Conservation (phyloP, 2,113 vertebrate species). For the Setophaga coronata region DNA sequence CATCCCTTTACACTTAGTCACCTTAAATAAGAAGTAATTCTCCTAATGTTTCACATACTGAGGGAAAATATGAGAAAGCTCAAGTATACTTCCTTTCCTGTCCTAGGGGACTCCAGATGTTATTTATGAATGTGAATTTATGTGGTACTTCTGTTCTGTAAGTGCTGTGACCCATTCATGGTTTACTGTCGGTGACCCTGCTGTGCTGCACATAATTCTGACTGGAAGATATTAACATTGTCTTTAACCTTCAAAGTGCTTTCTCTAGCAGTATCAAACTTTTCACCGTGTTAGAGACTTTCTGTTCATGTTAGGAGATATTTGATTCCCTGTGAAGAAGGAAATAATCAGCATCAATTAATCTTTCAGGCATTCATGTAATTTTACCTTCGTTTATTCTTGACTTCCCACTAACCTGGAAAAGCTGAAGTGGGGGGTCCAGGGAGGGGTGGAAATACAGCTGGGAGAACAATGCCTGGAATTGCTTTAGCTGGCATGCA, state of each 20-base stretch:
- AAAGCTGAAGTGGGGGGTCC: neutral
- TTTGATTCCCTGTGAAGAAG: neutral
- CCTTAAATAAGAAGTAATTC: neutral
- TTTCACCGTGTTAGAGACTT: neutral
- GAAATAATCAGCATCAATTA: neutral
- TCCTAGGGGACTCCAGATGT: neutral
- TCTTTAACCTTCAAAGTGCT: neutral
- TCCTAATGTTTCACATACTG: neutral
- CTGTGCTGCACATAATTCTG: neutral
- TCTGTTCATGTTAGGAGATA: neutral
- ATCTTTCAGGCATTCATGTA: neutral
- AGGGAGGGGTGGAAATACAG: neutral
- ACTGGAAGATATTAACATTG: neutral
- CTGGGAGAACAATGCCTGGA: slow-evolving; percentile 13
- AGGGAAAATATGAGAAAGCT: neutral
- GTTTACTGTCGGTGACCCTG: neutral
- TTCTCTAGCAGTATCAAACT: neutral
- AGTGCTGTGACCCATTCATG: neutral
- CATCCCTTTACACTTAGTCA: neutral
- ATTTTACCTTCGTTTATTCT: neutral
- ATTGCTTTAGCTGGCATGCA: slow-evolving; percentile 17
- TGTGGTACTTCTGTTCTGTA: neutral
- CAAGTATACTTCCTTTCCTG: neutral
- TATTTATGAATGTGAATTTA: neutral
- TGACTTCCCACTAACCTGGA: slow-evolving; percentile 8